These are phyloP conservation scores for Pteronotus mesoamericanus DNA, from an alignment of 2,797 vertebrate species.

Conservation along the genomic window DNA sequence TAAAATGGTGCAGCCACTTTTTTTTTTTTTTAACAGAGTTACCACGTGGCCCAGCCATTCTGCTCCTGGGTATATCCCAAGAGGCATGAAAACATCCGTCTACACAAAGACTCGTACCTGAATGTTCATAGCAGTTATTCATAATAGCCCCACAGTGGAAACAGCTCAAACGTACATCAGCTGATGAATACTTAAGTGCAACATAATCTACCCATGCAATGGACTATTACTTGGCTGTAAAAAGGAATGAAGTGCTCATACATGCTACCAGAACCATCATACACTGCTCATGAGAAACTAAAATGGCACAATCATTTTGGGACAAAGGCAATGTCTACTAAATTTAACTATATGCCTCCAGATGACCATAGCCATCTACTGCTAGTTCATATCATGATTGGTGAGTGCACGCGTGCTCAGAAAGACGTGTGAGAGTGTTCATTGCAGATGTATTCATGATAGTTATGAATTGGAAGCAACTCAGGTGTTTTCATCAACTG, in stretches of 20 bases:
- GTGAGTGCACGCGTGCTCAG: background rate
- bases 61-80: background rate
- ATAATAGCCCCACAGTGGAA: background rate
- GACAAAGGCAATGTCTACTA: background rate
- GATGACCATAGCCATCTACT: background rate
- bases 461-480: background rate
- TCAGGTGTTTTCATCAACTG: background rate
- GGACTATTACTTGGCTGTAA: background rate
- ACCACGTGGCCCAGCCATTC: background rate
- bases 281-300: background rate
- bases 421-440: background rate
- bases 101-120: accelerated
- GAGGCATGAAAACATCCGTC: background rate
- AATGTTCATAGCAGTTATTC: background rate
- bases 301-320: background rate
- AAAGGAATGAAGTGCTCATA: background rate
- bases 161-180: background rate
- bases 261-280: background rate
- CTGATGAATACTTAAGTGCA: background rate
- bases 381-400: background rate
- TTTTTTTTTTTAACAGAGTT: too few species aligned
- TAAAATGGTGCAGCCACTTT: background rate
- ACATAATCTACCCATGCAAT: accelerated
- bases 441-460: background rate
- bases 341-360: background rate